Evolutionary conservation across 2,113 vertebrate genomes (phyloP).

Genomic region (Reinhardtius hippoglossoides): DNA sequence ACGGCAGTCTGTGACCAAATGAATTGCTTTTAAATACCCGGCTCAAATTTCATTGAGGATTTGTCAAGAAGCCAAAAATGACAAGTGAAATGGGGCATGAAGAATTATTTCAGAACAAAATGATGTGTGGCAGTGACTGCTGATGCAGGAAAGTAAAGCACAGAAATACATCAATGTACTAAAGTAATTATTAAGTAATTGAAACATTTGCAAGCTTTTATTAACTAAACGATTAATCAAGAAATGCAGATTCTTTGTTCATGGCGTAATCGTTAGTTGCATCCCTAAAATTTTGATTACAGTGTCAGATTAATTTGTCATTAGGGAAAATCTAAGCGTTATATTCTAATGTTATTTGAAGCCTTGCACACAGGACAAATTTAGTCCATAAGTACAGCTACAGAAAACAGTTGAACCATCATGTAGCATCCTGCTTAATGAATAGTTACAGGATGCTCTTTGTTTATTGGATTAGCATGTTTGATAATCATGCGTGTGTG

Average conservation of each 20-base stretch:
- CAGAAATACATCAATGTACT: background rate
- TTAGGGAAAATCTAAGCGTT: no score
- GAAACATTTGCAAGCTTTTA: background rate
- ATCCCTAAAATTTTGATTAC: no score
- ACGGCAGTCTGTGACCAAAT: slow-evolving; percentile 21
- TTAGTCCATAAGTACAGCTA: background rate
- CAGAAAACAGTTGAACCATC: background rate
- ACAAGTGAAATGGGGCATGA: slow-evolving; percentile 23
- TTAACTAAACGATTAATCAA: background rate
- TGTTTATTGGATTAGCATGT: background rate
- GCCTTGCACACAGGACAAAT: slow-evolving; percentile 28
- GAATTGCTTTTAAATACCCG: slow-evolving; percentile 49
- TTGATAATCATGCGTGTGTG: background rate
- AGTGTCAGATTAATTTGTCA: no score
- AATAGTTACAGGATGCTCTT: background rate
- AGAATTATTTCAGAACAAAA: slow-evolving; percentile 23
- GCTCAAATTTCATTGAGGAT: slow-evolving; percentile 39
- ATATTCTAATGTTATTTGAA: background rate
- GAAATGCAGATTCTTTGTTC: background rate
- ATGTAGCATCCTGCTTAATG: background rate
- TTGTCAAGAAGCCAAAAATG: slow-evolving; percentile 45
- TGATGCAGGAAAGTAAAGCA: slow-evolving; percentile 1
- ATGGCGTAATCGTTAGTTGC: background rate
- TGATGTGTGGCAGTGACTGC: background rate
- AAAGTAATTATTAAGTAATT: background rate